Base-by-base conservation (phyloP, 2,797 vertebrate genomes). In the Peromyscus aztecus region DNA sequence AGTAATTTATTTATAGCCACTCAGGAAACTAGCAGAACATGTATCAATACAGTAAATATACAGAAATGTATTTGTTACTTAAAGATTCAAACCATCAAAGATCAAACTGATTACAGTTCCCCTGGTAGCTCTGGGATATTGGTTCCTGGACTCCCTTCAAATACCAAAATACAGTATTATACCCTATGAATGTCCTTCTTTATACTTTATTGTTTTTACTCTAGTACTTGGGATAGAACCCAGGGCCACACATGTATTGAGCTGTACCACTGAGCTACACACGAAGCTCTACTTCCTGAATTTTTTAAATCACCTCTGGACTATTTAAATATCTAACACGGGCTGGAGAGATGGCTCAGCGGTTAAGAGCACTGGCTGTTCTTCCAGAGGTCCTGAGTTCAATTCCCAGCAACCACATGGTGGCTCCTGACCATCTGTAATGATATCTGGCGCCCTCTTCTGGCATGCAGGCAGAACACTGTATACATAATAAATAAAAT, bases 21-120 rank as follows among this genome's bases (percentile, higher is more conserved):
- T 5, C 0, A 76, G 63, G 1, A 43, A 84, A 85, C 24, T 63
- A 67, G 43, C 0, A 94, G 49, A 88, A 97, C 90, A 57, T 67
- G 49, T 46, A 90, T 29, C 40, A 73, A 43, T 95, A 78, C 2
- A 69, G 40, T n/a, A 92, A 96, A 83, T 49, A 23, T 31, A 31
- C 21, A 84, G 31, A 61, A 69, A 92, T 12, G 88, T 24, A 82
- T 37, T 63, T 91, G 93, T 88, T 63, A 57, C 77, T 84, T 21
- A 93, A 84, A 27, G n/a, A 40, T 85, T 90, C 77, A 94, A 95
- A 89, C 40, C 19, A 73, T 77, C 57, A 94, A 76, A 94, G 2
- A 46, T 63, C 17, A 49, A 73, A 65, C n/a, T 96, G 21, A 91
- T 84, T 57, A 87, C 31, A 90, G 34, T 24, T 71, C 75, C 27